Evolutionary conservation across 2,113 vertebrate species (phyloP).

Genomic region (Cyprinodon tularosa): DNA sequence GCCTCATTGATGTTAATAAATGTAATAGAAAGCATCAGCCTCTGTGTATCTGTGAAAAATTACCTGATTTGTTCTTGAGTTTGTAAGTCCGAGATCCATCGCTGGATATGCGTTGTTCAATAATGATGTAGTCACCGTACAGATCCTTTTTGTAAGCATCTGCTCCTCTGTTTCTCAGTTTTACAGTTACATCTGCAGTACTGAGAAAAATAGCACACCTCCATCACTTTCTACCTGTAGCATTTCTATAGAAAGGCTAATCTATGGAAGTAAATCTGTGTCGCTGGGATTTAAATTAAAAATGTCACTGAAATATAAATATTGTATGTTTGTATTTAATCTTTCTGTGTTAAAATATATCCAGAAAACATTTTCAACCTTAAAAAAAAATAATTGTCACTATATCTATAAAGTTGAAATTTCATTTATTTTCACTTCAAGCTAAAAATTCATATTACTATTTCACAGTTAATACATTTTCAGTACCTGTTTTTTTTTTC

Average conservation of each 20-base stretch:
- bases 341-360: too few species aligned
- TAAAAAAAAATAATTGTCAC: too few species aligned
- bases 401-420: too few species aligned
- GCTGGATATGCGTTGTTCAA: constrained; percentile 83
- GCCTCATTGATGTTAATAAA: neutral
- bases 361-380: too few species aligned
- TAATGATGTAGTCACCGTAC: constrained; percentile 83
- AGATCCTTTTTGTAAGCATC: constrained; percentile 85
- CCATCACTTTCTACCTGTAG: neutral
- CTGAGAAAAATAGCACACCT: constrained; percentile 59
- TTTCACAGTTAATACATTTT: too few species aligned
- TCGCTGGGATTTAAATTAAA: too few species aligned
- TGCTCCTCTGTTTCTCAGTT: constrained; percentile 85
- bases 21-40: neutral
- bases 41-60: neutral
- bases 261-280: too few species aligned
- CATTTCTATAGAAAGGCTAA: neutral
- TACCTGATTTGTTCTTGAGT: constrained; percentile 86
- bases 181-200: constrained; percentile 87
- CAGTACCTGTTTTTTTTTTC: too few species aligned
- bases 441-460: too few species aligned
- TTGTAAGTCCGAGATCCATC: constrained; percentile 86
- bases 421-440: too few species aligned
- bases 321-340: too few species aligned
- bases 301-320: too few species aligned